Percentiles rank a stretch among this genome's conserved stretches.
These are phyloP conservation scores for Lampris megalopsis DNA, from an alignment of 2,113 vertebrate species.

Conservation along the genomic window DNA sequence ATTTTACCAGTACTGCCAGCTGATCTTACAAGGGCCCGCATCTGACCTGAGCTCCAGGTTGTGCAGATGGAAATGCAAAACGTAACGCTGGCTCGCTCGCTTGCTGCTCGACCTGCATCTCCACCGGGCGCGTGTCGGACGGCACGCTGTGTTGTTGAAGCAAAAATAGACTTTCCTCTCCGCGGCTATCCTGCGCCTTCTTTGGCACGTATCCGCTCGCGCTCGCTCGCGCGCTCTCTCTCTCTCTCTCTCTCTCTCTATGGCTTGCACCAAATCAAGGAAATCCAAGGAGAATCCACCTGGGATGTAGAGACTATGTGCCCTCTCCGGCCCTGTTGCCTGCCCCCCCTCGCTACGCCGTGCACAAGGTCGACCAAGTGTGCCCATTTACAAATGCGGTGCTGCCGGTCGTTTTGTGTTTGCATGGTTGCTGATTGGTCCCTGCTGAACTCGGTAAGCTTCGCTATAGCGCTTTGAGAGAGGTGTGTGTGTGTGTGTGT, in stretches of 20 bases:
- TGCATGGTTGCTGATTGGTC: constrained; percentile 35
- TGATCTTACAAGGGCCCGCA: constrained; percentile 53
- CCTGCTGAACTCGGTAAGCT: constrained; percentile 34
- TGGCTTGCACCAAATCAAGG: constrained; percentile 48
- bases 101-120: constrained; percentile 40
- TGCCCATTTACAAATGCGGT: constrained; percentile 57
- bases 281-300: constrained; percentile 60
- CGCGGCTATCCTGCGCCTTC: constrained; percentile 47
- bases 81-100: constrained; percentile 18
- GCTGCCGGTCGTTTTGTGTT: constrained; percentile 51
- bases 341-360: constrained; percentile 45
- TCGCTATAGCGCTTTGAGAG: constrained; percentile 31
- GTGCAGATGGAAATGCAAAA: constrained; percentile 27
- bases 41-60: constrained; percentile 35
- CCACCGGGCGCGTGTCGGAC: constrained; percentile 32
- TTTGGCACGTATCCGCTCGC: constrained; percentile 52
- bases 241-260: too few relatives aligned
- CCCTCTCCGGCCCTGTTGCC: background rate
- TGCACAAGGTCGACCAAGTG: constrained; percentile 77
- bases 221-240: too few relatives aligned
- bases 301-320: too few relatives aligned
- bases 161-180: constrained; percentile 70
- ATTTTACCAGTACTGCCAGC: constrained; percentile 10
- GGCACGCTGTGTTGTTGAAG: constrained; percentile 50
- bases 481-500: background rate